phyloP scores from a whole-genome alignment of 2,888 invertebrate genomes.

The Eurois occulta region DNA sequence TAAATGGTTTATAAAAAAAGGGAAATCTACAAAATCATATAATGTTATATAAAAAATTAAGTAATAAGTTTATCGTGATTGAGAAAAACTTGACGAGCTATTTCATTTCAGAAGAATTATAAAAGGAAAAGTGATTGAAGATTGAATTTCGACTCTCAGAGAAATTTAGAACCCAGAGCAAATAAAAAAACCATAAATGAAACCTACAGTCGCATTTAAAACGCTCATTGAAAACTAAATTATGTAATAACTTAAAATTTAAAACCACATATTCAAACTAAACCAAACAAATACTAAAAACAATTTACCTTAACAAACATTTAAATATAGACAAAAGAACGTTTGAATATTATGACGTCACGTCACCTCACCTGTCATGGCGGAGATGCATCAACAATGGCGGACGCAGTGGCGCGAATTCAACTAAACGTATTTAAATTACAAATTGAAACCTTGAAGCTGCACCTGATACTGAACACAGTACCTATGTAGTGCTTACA shows the following conservation, averaged over 20 bases:
- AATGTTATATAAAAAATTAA: background rate
- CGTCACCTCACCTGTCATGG: constrained; percentile 53
- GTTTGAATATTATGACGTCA: constrained; percentile 52
- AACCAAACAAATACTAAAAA: constrained; percentile 30
- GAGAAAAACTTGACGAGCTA: background rate
- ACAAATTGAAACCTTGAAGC: constrained; percentile 78
- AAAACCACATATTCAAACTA: constrained; percentile 13
- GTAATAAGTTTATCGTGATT: background rate
- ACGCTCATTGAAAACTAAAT: constrained; percentile 3
- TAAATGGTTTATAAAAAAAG: background rate
- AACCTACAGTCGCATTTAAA: background rate
- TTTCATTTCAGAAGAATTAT: background rate
- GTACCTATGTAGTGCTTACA: constrained; percentile 36
- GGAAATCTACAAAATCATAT: background rate
- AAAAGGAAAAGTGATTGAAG: background rate
- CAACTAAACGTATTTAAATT: constrained; percentile 78
- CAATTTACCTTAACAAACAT: constrained; percentile 66
- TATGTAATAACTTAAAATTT: background rate
- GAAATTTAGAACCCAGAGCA: background rate
- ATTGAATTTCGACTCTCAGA: background rate
- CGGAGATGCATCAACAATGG: constrained; percentile 58
- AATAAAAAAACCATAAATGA: background rate
- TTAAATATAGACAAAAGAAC: constrained; percentile 55
- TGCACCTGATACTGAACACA: constrained; percentile 68
- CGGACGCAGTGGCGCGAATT: constrained; percentile 66